Evolutionary conservation across 2,888 invertebrate genomes (phyloP).

Genomic region (Torymus auratus): DNA sequence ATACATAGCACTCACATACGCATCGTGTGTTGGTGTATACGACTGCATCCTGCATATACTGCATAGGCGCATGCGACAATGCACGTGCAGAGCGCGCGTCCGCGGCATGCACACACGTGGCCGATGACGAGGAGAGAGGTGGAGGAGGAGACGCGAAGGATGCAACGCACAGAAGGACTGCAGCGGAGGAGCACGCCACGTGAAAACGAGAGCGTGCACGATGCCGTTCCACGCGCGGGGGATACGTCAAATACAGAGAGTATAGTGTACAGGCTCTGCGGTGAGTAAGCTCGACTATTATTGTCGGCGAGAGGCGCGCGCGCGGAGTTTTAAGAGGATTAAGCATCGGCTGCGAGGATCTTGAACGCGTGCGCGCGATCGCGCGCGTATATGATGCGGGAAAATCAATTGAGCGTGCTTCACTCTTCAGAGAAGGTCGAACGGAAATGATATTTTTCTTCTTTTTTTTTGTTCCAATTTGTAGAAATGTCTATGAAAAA

Average conservation of each 20-base stretch:
- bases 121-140: neutral
- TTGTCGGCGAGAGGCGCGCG: neutral
- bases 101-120: conserved; percentile 24
- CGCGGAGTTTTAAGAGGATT: neutral
- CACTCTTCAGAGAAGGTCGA: too few species aligned
- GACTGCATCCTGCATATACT: conserved; percentile 1
- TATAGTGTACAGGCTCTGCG: neutral
- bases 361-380: too few species aligned
- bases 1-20: neutral
- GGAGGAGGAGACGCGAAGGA: neutral
- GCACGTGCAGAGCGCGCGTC: conserved; percentile 50
- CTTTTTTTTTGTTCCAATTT: too few species aligned
- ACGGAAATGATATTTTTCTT: too few species aligned
- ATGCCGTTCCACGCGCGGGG: neutral
- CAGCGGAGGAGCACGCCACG: too few species aligned
- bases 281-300: neutral
- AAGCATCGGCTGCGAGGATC: too few species aligned
- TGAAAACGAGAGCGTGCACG: neutral
- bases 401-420: too few species aligned
- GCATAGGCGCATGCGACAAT: conserved; percentile 12
- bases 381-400: too few species aligned
- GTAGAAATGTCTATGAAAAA: too few species aligned
- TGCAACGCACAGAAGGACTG: too few species aligned
- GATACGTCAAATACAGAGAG: neutral
- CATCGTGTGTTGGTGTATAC: neutral